phyloP scores from a whole-genome alignment of 2,888 invertebrate genomes.

The Epinotia demarniana region DNA sequence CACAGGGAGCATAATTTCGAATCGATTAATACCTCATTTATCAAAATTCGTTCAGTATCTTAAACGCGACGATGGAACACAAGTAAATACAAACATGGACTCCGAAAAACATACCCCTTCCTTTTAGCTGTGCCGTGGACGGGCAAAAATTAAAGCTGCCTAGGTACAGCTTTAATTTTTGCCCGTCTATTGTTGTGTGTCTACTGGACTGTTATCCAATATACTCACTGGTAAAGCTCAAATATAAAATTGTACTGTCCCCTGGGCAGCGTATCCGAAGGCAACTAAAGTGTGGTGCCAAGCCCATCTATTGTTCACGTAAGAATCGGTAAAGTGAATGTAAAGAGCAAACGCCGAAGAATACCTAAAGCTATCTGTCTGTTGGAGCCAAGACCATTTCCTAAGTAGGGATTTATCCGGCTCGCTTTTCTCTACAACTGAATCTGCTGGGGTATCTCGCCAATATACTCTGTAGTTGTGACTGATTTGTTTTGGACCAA shows the following conservation, averaged over 20 bases:
- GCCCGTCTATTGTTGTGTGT: too few species aligned
- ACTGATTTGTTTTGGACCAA: not conserved
- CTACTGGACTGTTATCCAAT: not conserved
- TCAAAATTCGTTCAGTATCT: too few species aligned
- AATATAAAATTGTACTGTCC: slow-evolving; percentile 10
- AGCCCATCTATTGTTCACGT: slow-evolving; percentile 20
- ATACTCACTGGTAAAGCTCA: not conserved
- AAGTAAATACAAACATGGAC: too few species aligned
- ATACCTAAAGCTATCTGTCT: slow-evolving; percentile 50
- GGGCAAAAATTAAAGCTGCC: not conserved
- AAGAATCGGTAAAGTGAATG: slow-evolving; percentile 40
- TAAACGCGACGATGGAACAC: too few species aligned
- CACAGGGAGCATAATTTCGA: too few species aligned
- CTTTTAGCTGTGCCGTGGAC: too few species aligned
- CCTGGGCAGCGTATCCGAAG: not conserved
- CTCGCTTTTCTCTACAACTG: slow-evolving; percentile 57
- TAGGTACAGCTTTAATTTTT: too few species aligned
- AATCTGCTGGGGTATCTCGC: slow-evolving; percentile 18
- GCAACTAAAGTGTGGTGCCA: slow-evolving; percentile 2
- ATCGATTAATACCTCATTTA: too few species aligned
- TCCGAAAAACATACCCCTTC: too few species aligned
- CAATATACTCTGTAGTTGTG: slow-evolving; percentile 10
- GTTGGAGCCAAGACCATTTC: slow-evolving; percentile 48
- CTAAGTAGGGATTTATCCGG: slow-evolving; percentile 65
- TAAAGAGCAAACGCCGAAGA: slow-evolving; percentile 35